phyloP scores from a whole-genome alignment of 2,888 invertebrate species.

The Polyommatus iphigenia region DNA sequence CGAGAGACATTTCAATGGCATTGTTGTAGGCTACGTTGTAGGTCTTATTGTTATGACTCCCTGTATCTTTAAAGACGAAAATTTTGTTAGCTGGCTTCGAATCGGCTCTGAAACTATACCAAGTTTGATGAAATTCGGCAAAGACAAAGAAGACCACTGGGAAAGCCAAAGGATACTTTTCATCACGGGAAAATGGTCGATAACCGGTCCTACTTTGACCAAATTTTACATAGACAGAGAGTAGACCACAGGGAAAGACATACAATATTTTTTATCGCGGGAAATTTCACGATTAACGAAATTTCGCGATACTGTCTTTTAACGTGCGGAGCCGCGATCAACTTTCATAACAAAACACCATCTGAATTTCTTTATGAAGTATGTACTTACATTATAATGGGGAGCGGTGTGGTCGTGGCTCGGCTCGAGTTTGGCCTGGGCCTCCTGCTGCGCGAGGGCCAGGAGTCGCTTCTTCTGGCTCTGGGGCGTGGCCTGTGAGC shows the following conservation, averaged over 20 bases:
- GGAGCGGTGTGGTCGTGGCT: constrained; percentile 63
- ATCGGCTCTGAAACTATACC: too few species aligned
- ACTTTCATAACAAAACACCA: background rate
- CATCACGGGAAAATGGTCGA: too few species aligned
- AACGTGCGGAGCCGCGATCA: too few species aligned
- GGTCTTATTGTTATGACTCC: background rate
- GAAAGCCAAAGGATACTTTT: too few species aligned
- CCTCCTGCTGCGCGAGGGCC: constrained; percentile 86
- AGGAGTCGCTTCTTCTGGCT: constrained; percentile 94
- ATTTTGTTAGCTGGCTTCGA: background rate
- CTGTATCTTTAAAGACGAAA: background rate
- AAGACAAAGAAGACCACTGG: too few species aligned
- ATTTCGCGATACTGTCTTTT: too few species aligned
- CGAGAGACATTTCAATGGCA: background rate
- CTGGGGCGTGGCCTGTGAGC: constrained; percentile 79
- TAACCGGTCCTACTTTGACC: too few species aligned
- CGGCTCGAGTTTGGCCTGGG: constrained; percentile 77
- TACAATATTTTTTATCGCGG: too few species aligned
- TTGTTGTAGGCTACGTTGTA: background rate
- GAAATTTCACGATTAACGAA: too few species aligned
- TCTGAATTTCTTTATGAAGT: background rate
- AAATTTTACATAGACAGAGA: too few species aligned
- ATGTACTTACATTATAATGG: constrained; percentile 57
- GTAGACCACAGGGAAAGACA: too few species aligned
- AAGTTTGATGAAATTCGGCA: too few species aligned